Evolutionary conservation across 2,797 vertebrate genomes (phyloP), one percentile per base, ranked within the genome.

Genomic region (Danio albolineatus): DNA sequence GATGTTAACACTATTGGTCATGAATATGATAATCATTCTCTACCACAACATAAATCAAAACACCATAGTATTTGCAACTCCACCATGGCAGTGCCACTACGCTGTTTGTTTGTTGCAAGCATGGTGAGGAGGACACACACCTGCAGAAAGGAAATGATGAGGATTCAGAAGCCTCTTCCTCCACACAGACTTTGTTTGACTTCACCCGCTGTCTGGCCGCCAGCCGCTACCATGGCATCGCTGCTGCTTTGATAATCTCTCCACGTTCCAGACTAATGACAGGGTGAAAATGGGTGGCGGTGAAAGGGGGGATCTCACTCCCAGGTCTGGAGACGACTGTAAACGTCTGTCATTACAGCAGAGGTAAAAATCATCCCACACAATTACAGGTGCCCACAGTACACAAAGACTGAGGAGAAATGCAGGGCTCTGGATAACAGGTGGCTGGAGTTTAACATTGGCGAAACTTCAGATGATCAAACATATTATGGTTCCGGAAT

Each of bases 251-350:
- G 83, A 86, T 85, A 82, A 83, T 73, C 80, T 81, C 80, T 73
- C 78, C 75, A 72, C 53, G 83, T 87, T 85, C 84, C 89, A 89
- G 87, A 88, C 86, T 87, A 89, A 90, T 90, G 85, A 90, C 82
- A 90, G 85, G 84, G 73, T 83, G 74, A 76, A 54, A 66, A 10
- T 43, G 66, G 66, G 67, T 61, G 76, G 54, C 46, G 61, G 69
- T 76, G 54, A 80, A 72, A 73, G 80, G 80, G 78, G 51, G 81
- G 82, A 82, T 85, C 79, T 67, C 51, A 28, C 77, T 78, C 61
- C 73, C 70, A 74, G 82, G 82, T 83, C 70, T 79, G 76, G 82
- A 86, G 86, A 86, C 77, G 72, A 82, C 74, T 76, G 85, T 84
- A 81, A 87, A 86, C 76, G 59, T 81, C 86, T 90, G 85, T 90